Evolutionary conservation across 2,888 invertebrate genomes (phyloP), one percentile per base, ranked within the genome.

Genomic region (Leucoma salicis): DNA sequence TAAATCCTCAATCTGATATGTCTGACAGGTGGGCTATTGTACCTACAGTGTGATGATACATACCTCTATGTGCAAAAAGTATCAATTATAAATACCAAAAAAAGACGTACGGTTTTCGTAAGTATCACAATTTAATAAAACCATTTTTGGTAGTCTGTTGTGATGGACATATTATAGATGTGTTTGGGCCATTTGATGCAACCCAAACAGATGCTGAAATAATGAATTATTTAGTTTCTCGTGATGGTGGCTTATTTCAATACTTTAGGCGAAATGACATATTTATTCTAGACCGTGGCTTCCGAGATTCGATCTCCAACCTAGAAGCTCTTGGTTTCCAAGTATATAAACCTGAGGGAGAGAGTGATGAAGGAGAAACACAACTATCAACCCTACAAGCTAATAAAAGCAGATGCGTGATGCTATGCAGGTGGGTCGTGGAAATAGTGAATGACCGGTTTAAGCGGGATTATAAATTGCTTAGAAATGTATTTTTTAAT

Each of bases 371-470:
- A n/a, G 11, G 2, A 8, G 31, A 38, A 24, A 24, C 14, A 1
- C 38, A 38, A 8, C 11, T 38, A 1, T 14, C 14, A 0, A 38
- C 38, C 0, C 10, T n/a, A 13, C 37, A 43, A 7, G 47, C 43
- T 7, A n/a, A n/a, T n/a, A n/a, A n/a, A n/a, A n/a, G n/a, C n/a
- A n/a, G n/a, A n/a, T 39, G 40, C 8, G 24, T 45, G 7, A 45
- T 37, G 2, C 18, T 44, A n/a, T 32, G 31, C 24, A 35, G 36
- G 10, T 37, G 40, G 40, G 40, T 40, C 14, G 39, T 28, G 7
- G 36, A 35, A 14, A 21, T 18, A n/a, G 31, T 35, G 1, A 35
- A 35, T 11, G 40, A 35, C 2, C 16, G 28, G 8, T 31, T 35
- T 11, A 40, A 40, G n/a, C 12, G 35, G 13, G 25, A 39, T 10